Percentiles rank a stretch among this genome's conserved stretches.
phyloP scores from a whole-genome alignment of 2,113 vertebrate genomes.

The Rhombomys opimus region DNA sequence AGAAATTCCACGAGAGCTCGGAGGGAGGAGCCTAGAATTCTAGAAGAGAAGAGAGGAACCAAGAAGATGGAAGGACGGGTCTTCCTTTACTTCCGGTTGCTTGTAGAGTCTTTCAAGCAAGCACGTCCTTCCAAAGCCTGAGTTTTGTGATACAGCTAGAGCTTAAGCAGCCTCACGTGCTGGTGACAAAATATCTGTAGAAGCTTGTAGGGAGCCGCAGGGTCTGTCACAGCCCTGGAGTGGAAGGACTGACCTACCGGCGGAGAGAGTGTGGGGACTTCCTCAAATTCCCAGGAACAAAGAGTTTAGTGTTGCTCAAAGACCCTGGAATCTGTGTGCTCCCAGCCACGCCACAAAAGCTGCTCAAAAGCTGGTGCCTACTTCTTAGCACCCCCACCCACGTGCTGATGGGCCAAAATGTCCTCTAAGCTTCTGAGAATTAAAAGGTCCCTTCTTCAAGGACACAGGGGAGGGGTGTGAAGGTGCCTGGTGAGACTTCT shows the following conservation, averaged over 20 bases:
- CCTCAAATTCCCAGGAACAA: background rate
- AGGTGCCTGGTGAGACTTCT: background rate
- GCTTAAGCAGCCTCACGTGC: background rate
- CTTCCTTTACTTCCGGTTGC: background rate
- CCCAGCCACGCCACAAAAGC: background rate
- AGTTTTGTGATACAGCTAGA: accelerated
- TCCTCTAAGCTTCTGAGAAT: accelerated
- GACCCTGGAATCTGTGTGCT: background rate
- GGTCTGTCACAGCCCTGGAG: background rate
- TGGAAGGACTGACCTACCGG: background rate
- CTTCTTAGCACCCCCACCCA: background rate
- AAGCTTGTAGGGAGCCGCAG: background rate
- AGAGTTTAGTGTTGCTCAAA: background rate
- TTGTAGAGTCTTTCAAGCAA: background rate
- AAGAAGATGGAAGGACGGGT: accelerated
- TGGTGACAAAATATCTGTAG: background rate
- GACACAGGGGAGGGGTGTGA: accelerated
- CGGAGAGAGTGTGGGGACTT: background rate
- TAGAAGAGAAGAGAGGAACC: background rate
- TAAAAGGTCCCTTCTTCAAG: background rate
- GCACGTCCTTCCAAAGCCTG: background rate
- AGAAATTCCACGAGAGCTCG: background rate
- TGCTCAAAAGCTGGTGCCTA: background rate
- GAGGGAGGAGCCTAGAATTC: background rate
- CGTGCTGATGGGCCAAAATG: background rate